These are phyloP conservation scores for Saccostrea glomerata DNA, from an alignment of 1,140 invertebrate genomes.

Conservation along the genomic window DNA sequence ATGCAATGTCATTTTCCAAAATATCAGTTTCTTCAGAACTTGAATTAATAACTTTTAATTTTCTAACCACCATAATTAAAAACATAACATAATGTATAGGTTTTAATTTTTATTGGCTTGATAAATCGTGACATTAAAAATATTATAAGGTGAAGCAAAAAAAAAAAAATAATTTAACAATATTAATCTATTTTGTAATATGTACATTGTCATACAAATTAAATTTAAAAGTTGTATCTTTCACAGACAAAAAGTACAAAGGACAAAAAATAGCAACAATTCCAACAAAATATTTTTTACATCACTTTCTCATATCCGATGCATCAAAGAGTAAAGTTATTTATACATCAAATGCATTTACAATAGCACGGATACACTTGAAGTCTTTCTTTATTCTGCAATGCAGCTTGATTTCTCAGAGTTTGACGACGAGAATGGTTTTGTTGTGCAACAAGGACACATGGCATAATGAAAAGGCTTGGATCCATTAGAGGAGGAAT, in stretches of 20 bases:
- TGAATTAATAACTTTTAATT: neutral
- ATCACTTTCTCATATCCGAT: neutral
- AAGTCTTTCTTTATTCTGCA: constrained; percentile 44
- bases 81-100: neutral
- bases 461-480: constrained; percentile 58
- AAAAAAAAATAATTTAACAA: constrained; percentile 24
- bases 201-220: neutral
- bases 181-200: neutral
- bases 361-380: neutral
- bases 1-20: neutral
- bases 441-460: constrained; percentile 55
- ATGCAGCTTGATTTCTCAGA: constrained; percentile 53
- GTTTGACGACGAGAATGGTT: constrained; percentile 45
- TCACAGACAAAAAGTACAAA: neutral
- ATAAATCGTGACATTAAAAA: constrained; percentile 14
- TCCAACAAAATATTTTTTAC: neutral
- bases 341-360: neutral
- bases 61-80: neutral
- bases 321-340: constrained; percentile 9
- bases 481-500: constrained; percentile 34
- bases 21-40: neutral
- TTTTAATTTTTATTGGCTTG: neutral
- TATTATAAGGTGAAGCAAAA: constrained; percentile 1
- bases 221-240: neutral
- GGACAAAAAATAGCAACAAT: neutral